phyloP scores from a whole-genome alignment of 2,888 invertebrate species.

The Ashinkailepas kermadecensis region DNA sequence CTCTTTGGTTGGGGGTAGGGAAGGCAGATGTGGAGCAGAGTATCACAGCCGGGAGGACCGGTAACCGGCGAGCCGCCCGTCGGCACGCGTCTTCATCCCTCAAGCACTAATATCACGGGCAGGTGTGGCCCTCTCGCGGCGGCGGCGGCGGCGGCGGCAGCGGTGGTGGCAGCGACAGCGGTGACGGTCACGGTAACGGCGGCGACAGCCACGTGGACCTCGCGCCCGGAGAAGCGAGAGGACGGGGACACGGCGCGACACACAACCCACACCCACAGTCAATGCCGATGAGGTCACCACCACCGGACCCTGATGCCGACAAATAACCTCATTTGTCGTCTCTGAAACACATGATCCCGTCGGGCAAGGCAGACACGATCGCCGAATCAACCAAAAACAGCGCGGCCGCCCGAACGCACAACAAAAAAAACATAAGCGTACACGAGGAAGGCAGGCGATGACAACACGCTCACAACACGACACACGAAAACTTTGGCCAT shows the following conservation, averaged over 20 bases:
- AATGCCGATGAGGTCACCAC: no score
- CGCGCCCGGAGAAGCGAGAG: neutral
- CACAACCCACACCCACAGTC: no score
- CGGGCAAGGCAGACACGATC: no score
- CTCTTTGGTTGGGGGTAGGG: neutral
- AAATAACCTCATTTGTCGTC: no score
- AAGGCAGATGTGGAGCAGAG: neutral
- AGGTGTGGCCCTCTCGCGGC: neutral
- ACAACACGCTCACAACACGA: neutral
- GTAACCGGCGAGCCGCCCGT: neutral
- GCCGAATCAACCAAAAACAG: no score
- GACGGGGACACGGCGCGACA: neutral
- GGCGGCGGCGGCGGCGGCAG: neutral
- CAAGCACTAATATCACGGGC: neutral
- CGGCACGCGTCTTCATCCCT: neutral
- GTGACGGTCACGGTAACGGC: neutral
- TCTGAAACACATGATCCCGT: no score
- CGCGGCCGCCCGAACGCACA: no score
- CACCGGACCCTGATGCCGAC: no score
- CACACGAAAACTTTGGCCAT: neutral
- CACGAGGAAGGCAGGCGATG: no score
- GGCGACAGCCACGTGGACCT: neutral
- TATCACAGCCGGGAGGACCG: conserved; percentile 2
- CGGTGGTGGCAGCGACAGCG: neutral
- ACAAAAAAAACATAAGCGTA: no score